A percentile compares a stretch with the other conserved stretches of the same genome.
phyloP scores from a whole-genome alignment of 2,113 vertebrate genomes.

The Phoxinus phoxinus region DNA sequence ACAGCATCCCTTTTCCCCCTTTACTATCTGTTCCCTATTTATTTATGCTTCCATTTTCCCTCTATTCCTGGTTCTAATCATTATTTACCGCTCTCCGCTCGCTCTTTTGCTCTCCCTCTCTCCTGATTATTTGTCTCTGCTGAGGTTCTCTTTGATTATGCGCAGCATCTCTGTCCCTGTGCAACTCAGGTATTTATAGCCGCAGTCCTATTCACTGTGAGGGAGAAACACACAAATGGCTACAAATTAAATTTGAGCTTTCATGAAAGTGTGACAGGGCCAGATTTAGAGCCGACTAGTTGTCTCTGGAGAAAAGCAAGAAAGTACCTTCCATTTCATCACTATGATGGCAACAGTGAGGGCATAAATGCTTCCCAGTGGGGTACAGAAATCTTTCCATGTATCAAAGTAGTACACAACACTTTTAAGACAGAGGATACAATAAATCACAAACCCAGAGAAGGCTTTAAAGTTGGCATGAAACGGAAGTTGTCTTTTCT shows the following conservation, averaged over 20 bases:
- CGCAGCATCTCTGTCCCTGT: conserved; percentile 41
- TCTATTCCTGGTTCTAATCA: conserved; percentile 32
- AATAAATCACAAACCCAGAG: conserved; percentile 32
- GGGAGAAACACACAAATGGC: conserved; percentile 51
- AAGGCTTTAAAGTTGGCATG: neutral
- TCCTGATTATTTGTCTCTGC: conserved; percentile 44
- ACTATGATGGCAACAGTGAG: conserved; percentile 33
- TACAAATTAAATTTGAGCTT: conserved; percentile 56
- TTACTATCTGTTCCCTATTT: conserved; percentile 31
- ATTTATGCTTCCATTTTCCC: conserved; percentile 45
- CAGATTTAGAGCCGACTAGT: conserved; percentile 45
- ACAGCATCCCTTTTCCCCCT: conserved; percentile 27
- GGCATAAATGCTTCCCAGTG: conserved; percentile 46
- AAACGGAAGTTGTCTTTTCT: too few species aligned
- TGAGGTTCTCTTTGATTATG: conserved; percentile 51
- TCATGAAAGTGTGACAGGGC: conserved; percentile 54
- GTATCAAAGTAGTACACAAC: conserved; percentile 40
- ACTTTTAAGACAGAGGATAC: conserved; percentile 21
- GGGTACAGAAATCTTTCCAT: conserved; percentile 48
- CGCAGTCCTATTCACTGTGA: conserved; percentile 33
- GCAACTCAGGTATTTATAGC: conserved; percentile 57
- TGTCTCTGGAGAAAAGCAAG: conserved; percentile 44
- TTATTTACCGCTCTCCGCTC: neutral
- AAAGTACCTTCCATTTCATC: conserved; percentile 47
- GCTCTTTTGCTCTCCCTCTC: neutral